phyloP scores from a whole-genome alignment of 2,113 vertebrate genomes.

The Paradisaea rubra region DNA sequence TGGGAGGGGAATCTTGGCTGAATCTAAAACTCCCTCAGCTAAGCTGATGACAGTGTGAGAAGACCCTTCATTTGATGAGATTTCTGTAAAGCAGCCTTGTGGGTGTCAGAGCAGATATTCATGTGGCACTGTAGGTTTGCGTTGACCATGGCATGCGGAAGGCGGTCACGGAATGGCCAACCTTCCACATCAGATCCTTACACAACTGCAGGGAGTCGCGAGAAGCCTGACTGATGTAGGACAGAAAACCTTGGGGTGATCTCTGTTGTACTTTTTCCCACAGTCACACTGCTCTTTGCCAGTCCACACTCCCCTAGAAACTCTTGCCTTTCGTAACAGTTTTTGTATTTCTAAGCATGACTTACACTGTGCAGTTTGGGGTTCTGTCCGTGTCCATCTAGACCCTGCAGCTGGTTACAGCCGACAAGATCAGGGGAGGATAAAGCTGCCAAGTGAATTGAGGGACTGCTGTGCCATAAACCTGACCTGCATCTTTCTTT shows the following conservation, averaged over 20 bases:
- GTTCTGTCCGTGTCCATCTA: neutral
- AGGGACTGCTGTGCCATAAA: neutral
- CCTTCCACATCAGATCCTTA: neutral
- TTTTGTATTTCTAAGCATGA: neutral
- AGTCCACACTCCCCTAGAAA: neutral
- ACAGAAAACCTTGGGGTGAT: neutral
- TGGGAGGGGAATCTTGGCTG: neutral
- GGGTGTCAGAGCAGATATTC: neutral
- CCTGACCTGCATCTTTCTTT: neutral
- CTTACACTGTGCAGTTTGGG: neutral
- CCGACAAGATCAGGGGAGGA: neutral
- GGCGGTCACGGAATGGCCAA: fast-evolving
- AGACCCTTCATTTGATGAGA: neutral
- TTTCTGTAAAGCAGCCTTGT: neutral
- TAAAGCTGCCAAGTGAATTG: neutral
- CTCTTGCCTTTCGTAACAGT: neutral
- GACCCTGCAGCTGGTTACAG: neutral
- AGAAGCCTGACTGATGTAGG: neutral
- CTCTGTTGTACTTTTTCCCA: neutral
- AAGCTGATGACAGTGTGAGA: neutral
- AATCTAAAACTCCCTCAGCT: neutral
- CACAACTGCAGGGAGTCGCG: neutral
- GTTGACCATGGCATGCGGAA: fast-evolving
- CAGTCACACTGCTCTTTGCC: neutral
- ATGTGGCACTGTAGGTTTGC: neutral